phyloP scores from a whole-genome alignment of 2,888 invertebrate species.

The Chaetoderma sp. region DNA sequence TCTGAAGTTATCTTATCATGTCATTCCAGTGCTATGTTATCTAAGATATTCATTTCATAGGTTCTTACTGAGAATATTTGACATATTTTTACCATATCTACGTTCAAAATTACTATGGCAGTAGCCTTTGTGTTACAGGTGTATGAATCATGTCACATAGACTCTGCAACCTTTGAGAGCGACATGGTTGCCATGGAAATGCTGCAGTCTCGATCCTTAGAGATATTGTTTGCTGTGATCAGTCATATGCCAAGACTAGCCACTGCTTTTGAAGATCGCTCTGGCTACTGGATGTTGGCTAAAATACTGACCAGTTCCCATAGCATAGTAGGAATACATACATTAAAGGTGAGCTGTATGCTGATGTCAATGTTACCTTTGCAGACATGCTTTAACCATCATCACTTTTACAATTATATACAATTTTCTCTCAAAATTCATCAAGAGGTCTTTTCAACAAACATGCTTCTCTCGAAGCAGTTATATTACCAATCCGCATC shows the following conservation, averaged over 20 bases:
- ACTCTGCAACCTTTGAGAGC: constrained; percentile 16
- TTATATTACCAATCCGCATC: no score
- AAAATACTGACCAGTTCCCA: constrained; percentile 54
- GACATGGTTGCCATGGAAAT: constrained; percentile 36
- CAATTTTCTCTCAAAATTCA: no score
- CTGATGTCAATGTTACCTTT: no score
- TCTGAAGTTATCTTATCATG: no score
- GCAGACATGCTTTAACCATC: no score
- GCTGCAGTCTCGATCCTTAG: constrained; percentile 56
- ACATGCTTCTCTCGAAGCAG: no score
- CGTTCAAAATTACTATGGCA: not conserved
- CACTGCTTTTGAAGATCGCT: constrained; percentile 49
- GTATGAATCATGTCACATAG: constrained; percentile 43
- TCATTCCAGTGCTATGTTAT: no score
- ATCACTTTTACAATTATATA: no score
- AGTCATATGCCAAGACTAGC: constrained; percentile 50
- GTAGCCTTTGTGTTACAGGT: constrained; percentile 35
- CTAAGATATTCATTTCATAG: no score
- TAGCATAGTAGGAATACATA: constrained; percentile 51
- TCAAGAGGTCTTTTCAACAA: no score
- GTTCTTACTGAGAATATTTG: not conserved
- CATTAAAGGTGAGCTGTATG: constrained; percentile 54
- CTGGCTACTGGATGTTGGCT: constrained; percentile 59
- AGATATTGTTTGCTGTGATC: constrained; percentile 53
- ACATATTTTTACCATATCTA: not conserved